These are phyloP conservation scores for Tachina grossa DNA, from an alignment of 2,888 invertebrate genomes.

Conservation along the genomic window DNA sequence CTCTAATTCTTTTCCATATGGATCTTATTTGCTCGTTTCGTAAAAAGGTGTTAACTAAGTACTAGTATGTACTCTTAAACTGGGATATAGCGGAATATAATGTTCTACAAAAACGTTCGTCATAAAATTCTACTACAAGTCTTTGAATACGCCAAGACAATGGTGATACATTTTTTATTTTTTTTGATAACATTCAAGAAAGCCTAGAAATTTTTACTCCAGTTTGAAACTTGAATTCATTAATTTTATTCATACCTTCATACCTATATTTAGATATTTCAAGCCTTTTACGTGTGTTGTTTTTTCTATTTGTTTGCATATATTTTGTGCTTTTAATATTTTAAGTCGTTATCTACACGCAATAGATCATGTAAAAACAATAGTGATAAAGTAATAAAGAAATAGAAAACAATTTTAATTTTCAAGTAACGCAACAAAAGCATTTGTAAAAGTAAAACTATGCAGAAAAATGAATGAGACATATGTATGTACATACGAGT, in stretches of 20 bases:
- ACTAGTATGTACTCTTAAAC: too few species aligned
- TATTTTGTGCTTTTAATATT: conserved; percentile 8
- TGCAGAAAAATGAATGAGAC: neutral
- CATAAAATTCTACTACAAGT: too few species aligned
- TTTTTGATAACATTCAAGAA: neutral
- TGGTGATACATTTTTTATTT: too few species aligned
- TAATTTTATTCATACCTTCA: conserved; percentile 1
- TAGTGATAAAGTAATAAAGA: conserved; percentile 54
- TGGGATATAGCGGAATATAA: too few species aligned
- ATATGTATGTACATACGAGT: neutral
- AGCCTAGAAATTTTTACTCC: neutral
- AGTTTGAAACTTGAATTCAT: neutral
- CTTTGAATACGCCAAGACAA: too few species aligned
- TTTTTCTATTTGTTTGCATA: conserved; percentile 9
- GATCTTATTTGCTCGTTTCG: too few species aligned
- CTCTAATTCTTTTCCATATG: too few species aligned
- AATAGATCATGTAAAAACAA: conserved; percentile 63
- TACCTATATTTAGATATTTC: too few species aligned
- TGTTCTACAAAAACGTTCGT: too few species aligned
- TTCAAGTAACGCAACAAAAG: neutral
- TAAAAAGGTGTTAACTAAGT: too few species aligned
- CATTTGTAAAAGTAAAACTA: conserved; percentile 8
- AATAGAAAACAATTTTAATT: conserved; percentile 14
- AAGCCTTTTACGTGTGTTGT: conserved; percentile 14
- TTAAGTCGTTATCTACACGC: conserved; percentile 61